A percentile compares a stretch with the other conserved stretches of the same genome.
Evolutionary conservation across 37 sponge, comb jelly and placozoan genomes (phyloP).

Genomic region (Aplysina aerophoba): DNA sequence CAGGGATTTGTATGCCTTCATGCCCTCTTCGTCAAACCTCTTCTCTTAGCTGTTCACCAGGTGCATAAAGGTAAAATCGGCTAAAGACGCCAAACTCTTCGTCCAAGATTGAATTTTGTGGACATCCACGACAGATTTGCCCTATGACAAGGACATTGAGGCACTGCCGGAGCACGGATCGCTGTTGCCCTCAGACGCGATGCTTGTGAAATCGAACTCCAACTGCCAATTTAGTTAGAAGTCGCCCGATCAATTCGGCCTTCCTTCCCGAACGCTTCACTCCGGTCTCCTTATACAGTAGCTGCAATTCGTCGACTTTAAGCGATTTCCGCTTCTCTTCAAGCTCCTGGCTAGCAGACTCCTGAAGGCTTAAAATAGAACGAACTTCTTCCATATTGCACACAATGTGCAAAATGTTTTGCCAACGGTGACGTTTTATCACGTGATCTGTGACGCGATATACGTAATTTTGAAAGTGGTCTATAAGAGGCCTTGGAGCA

Average conservation of each 20-base stretch:
- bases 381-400: background rate
- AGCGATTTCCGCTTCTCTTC: background rate
- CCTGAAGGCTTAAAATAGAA: background rate
- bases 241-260: background rate
- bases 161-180: too few relatives aligned
- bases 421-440: constrained; percentile 15
- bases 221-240: background rate
- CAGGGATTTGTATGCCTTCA: background rate
- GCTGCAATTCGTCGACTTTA: background rate
- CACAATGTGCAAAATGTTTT: background rate
- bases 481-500: too few relatives aligned
- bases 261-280: background rate
- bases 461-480: too few relatives aligned
- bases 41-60: constrained; percentile 18
- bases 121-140: background rate
- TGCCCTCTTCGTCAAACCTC: constrained; percentile 7
- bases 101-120: constrained; percentile 4
- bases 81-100: background rate
- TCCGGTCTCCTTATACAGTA: constrained; percentile 1
- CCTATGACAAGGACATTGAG: too few relatives aligned
- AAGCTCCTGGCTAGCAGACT: background rate
- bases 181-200: too few relatives aligned
- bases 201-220: background rate
- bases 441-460: background rate
- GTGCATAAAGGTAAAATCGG: background rate